phyloP scores from a whole-genome alignment of 2,888 invertebrate genomes.

The Cactoblastis cactorum region DNA sequence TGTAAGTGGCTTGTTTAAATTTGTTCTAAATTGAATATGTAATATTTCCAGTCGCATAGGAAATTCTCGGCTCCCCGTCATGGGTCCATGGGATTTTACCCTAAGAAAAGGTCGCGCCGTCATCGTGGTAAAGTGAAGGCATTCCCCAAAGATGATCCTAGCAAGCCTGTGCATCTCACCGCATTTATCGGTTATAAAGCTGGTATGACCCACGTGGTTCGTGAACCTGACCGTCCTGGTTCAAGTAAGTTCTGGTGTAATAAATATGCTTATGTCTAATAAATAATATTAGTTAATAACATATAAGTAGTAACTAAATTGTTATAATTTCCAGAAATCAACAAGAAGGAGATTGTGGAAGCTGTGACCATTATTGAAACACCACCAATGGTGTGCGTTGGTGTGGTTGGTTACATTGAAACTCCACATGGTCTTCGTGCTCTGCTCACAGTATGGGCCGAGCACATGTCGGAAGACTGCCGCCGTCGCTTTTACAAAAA shows the following conservation, averaged over 20 bases:
- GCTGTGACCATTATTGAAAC: constrained; percentile 99
- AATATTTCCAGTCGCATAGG: constrained; percentile 93
- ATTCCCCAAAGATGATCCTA: constrained; percentile 98
- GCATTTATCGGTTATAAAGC: constrained; percentile 99
- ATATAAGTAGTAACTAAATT: not conserved
- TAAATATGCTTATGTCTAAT: too few relatives aligned
- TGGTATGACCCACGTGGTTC: constrained; percentile 99
- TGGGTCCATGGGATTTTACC: constrained; percentile 99
- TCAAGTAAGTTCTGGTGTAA: constrained; percentile 88
- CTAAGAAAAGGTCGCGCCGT: constrained; percentile 97
- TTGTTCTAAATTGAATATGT: not conserved
- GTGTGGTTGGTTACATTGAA: constrained; percentile 98
- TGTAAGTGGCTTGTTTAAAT: not conserved
- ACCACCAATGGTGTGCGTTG: constrained; percentile 98
- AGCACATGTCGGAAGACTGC: constrained; percentile 99
- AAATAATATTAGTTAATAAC: too few relatives aligned
- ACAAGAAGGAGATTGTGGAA: constrained; percentile 99
- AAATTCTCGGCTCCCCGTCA: constrained; percentile 99
- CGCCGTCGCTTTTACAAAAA: constrained; percentile 99
- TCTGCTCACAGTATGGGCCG: constrained; percentile 98
- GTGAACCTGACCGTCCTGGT: constrained; percentile 98
- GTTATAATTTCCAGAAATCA: constrained; percentile 92
- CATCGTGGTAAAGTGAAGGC: constrained; percentile 99
- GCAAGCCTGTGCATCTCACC: constrained; percentile 98
- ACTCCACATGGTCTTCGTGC: constrained; percentile 98